A percentile compares a stretch with the other conserved stretches of the same genome.
These are phyloP conservation scores for Felis chaus DNA, from an alignment of 2,113 vertebrate genomes.

Conservation along the genomic window DNA sequence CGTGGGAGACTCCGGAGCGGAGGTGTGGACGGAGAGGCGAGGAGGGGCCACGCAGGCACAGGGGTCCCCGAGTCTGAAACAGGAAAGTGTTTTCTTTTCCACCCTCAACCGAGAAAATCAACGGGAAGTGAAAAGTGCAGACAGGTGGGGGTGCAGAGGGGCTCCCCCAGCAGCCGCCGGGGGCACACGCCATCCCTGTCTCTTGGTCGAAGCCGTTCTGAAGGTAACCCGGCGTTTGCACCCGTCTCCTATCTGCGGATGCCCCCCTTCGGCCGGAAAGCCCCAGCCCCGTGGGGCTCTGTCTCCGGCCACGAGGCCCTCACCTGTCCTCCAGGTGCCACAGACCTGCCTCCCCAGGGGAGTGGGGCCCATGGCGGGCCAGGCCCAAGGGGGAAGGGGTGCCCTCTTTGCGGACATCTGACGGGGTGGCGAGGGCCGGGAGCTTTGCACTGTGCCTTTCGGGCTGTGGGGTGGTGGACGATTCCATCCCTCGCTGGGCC, in stretches of 20 bases:
- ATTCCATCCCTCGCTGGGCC: neutral
- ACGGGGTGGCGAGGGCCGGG: neutral
- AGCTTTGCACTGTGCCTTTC: fast-evolving
- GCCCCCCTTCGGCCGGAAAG: fast-evolving
- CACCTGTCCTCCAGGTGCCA: fast-evolving
- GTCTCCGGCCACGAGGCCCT: fast-evolving
- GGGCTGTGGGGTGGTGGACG: fast-evolving
- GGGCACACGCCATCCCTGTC: fast-evolving
- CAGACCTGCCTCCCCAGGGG: fast-evolving
- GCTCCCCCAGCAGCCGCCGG: fast-evolving
- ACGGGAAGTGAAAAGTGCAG: fast-evolving
- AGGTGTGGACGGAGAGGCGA: neutral
- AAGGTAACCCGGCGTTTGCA: fast-evolving
- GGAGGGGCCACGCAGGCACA: neutral
- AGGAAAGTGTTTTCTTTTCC: neutral
- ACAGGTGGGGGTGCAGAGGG: fast-evolving
- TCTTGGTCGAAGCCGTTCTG: fast-evolving
- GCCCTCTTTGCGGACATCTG: neutral
- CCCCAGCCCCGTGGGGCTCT: fast-evolving
- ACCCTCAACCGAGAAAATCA: neutral
- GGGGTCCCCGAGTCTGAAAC: fast-evolving
- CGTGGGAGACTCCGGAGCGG: fast-evolving
- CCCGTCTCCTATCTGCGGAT: fast-evolving
- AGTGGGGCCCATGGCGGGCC: fast-evolving
- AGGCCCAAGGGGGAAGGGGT: fast-evolving